Evolutionary conservation across 2,888 invertebrate genomes (phyloP).

Genomic region (Temnothorax unifasciatus): DNA sequence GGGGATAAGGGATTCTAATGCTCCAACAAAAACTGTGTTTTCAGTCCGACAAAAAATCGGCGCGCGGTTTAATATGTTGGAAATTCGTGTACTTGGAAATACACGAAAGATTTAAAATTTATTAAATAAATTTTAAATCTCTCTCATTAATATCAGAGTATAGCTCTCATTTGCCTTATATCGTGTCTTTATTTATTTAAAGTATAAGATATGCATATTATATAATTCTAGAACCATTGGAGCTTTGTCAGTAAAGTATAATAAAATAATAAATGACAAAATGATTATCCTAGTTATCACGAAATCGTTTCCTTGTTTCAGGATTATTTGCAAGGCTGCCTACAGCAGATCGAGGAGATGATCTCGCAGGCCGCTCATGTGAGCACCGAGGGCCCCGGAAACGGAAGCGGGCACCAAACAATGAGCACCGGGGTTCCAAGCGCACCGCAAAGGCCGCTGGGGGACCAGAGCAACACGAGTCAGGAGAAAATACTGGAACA

Average conservation of each 20-base stretch:
- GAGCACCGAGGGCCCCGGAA: constrained; percentile 85
- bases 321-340: constrained; percentile 93
- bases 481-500: constrained; percentile 88
- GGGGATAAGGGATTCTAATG: too few species aligned
- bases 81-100: too few species aligned
- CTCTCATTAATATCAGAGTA: too few species aligned
- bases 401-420: constrained; percentile 63
- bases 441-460: constrained; percentile 79
- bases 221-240: neutral
- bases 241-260: neutral
- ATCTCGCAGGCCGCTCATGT: constrained; percentile 89
- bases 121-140: too few species aligned
- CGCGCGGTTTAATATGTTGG: too few species aligned
- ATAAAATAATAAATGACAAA: neutral
- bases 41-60: too few species aligned
- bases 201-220: neutral
- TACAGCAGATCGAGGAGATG: constrained; percentile 93
- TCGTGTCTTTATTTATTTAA: too few species aligned
- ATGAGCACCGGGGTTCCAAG: constrained; percentile 72
- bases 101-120: too few species aligned
- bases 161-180: too few species aligned
- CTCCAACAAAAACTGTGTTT: too few species aligned
- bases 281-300: neutral
- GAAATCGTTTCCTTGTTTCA: constrained; percentile 84
- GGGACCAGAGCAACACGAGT: constrained; percentile 83